phyloP scores from a whole-genome alignment of 2,797 vertebrate genomes.

The Sebastes umbrosus region DNA sequence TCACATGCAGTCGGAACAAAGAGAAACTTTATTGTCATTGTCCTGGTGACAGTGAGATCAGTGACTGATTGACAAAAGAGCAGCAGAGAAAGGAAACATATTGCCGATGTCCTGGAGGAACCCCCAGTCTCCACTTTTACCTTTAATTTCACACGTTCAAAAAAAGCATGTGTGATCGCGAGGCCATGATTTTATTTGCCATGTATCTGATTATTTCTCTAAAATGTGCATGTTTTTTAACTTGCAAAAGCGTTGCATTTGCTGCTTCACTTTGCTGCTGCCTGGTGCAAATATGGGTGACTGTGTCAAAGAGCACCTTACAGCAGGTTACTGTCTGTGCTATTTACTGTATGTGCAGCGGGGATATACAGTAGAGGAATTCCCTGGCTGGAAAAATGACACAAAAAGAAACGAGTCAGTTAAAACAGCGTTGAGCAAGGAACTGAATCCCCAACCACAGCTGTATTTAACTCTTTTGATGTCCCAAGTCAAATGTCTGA shows the following conservation, averaged over 20 bases:
- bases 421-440: not conserved
- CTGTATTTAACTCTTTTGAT: not conserved
- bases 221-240: not conserved
- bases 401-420: not conserved
- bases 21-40: constrained; percentile 68
- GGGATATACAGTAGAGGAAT: not conserved
- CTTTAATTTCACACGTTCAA: not conserved
- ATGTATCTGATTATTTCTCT: not conserved
- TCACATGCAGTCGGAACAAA: constrained; percentile 73
- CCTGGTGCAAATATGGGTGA: constrained; percentile 15
- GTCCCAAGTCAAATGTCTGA: not conserved
- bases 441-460: not conserved
- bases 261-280: not conserved
- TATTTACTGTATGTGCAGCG: constrained; percentile 16
- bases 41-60: constrained; percentile 74
- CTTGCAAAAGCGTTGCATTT: not conserved
- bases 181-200: not conserved
- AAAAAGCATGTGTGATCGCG: not conserved
- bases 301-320: constrained; percentile 30
- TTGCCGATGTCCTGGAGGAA: constrained; percentile 70
- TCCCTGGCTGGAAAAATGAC: not conserved
- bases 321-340: not conserved
- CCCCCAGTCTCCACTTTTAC: constrained; percentile 21
- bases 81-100: constrained; percentile 72
- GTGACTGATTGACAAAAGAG: constrained; percentile 65